These are phyloP conservation scores for Melipona beecheii DNA, from an alignment of 2,888 invertebrate genomes.

Conservation along the genomic window DNA sequence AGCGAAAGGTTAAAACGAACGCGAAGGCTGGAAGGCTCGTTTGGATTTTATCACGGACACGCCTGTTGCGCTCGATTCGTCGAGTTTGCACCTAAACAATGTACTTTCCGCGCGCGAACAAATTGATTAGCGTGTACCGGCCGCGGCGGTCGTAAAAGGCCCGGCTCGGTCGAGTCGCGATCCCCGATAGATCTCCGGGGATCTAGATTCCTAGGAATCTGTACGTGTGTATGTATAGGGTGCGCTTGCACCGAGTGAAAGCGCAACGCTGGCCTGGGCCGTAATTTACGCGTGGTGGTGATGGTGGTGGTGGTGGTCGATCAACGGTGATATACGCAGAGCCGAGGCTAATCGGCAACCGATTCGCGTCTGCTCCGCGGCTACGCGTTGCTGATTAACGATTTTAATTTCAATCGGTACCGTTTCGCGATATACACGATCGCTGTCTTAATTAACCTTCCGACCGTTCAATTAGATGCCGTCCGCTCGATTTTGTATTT, in stretches of 20 bases:
- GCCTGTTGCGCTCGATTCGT: constrained; percentile 53
- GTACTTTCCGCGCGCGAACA: constrained; percentile 60
- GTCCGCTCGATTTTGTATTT: background rate
- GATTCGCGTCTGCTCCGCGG: background rate
- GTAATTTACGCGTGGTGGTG: constrained; percentile 19
- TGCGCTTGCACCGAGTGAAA: constrained; percentile 31
- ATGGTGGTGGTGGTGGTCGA: constrained; percentile 12
- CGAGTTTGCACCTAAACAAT: constrained; percentile 61
- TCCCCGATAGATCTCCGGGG: constrained; percentile 9
- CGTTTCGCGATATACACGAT: constrained; percentile 3
- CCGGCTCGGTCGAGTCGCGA: constrained; percentile 8
- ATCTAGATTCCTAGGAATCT: constrained; percentile 6
- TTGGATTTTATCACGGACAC: constrained; percentile 69
- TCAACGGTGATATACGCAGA: constrained; percentile 21
- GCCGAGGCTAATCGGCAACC: constrained; percentile 6
- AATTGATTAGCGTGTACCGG: constrained; percentile 58
- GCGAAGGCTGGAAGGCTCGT: constrained; percentile 50
- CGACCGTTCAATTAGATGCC: constrained; percentile 34
- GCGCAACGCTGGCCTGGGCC: constrained; percentile 12
- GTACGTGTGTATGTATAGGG: background rate
- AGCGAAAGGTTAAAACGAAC: constrained; percentile 62
- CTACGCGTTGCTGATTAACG: constrained; percentile 26
- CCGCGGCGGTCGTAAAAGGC: constrained; percentile 21
- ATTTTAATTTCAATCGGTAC: constrained; percentile 26
- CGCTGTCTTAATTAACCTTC: constrained; percentile 48